Base-by-base conservation (phyloP, 2,113 vertebrate genomes). In the Ageneiosus marmoratus region DNA sequence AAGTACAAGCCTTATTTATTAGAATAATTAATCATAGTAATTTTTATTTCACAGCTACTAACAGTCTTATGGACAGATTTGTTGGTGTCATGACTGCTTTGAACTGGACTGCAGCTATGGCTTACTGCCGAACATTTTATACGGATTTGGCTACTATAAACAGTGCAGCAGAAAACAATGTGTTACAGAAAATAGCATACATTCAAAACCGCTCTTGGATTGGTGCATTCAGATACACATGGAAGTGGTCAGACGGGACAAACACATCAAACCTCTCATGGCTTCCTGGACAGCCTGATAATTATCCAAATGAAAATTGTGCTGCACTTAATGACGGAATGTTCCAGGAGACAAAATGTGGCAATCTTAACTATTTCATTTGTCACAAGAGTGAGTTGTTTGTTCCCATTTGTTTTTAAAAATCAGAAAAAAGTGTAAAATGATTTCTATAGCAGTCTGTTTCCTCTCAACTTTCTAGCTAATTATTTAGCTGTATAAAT, bases 91-190 rank as follows among this genome's bases (percentile, higher is more conserved):
- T 1, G n/a, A 9, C 76, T 60, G 15, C 1, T 37, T 1, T 44
- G 27, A 80, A 29, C 32, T 86, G 80, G 80, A 72, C 8, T 18
- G 63, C 5, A 10, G 82, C 87, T 44, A 37, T 8, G 24, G 41
- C 15, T 15, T 80, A 83, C 81, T 86, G 85, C 46, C 63, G 51
- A 62, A 2, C n/a, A 0, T 5, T 63, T 15, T 6, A 86, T 75
- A 85, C 73, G 1, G 81, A 88, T 44, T 79, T 86, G 82, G 79
- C 27, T 41, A 65, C 48, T 48, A 69, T 74, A 11, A 73, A 20
- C 16, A 82, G 55, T 48, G 24, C 8, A 27, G 0, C 60, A 77
- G 80, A 86, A 12, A 77, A 82, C 50, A 12, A 20, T 0, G 24
- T 2, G n/a, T 48, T 86, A 4, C 3, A 63, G 18, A 20, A 4